A percentile compares a stretch with the other conserved stretches of the same genome.
Conservation (phyloP, 2,888 invertebrate genomes). For the Aspidiotus rigidus region DNA sequence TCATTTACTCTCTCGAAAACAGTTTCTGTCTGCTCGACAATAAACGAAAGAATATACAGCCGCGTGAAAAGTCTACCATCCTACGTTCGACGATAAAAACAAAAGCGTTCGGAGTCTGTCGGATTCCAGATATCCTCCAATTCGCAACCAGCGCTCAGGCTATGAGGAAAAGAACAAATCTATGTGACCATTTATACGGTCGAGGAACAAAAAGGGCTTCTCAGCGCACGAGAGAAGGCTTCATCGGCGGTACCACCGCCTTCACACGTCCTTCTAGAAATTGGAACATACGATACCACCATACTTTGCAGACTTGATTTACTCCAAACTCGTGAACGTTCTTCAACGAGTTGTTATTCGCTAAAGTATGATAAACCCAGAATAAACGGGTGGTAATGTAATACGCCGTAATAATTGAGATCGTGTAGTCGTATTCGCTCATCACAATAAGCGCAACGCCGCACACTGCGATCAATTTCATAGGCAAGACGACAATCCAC, state of each 20-base stretch:
- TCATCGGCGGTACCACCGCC: constrained; percentile 6
- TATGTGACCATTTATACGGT: too few species aligned
- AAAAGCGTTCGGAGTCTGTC: neutral
- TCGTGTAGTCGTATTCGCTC: constrained; percentile 18
- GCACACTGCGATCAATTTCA: constrained; percentile 4
- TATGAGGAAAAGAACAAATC: neutral
- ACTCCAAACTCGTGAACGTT: constrained; percentile 2
- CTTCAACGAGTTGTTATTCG: constrained; percentile 24
- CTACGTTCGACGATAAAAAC: too few species aligned
- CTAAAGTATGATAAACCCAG: constrained; percentile 26
- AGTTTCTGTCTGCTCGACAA: too few species aligned
- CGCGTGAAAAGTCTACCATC: too few species aligned
- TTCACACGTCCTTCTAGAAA: constrained; percentile 23
- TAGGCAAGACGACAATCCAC: neutral
- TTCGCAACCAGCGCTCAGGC: too few species aligned
- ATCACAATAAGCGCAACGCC: constrained; percentile 13
- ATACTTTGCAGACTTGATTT: constrained; percentile 27
- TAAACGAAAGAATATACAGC: too few species aligned
- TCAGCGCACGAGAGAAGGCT: neutral
- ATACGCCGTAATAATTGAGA: constrained; percentile 26
- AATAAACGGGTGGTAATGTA: constrained; percentile 23
- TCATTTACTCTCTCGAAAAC: too few species aligned
- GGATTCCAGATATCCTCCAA: neutral
- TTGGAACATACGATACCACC: constrained; percentile 28
- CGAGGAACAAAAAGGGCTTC: too few species aligned